Percentiles rank a stretch among this genome's conserved stretches.
These are phyloP conservation scores for Dicentrarchus labrax DNA, from an alignment of 2,113 vertebrate species.

Conservation along the genomic window DNA sequence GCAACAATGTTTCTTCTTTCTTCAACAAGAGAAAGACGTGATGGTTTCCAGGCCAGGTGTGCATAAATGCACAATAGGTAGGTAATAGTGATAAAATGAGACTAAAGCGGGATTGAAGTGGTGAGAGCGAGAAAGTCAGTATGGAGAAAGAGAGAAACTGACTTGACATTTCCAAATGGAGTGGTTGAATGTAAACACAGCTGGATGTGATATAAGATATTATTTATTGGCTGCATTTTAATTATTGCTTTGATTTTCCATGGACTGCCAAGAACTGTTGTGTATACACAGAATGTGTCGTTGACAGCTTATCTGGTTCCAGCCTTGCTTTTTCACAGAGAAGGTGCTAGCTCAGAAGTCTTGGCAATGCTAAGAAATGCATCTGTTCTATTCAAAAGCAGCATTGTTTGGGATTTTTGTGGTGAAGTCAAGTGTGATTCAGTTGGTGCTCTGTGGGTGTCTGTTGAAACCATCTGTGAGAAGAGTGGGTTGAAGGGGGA, in stretches of 20 bases:
- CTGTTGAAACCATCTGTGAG: slow-evolving; percentile 12
- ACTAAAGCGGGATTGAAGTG: slow-evolving; percentile 30
- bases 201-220: slow-evolving; percentile 74
- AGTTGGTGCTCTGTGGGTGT: slow-evolving; percentile 4
- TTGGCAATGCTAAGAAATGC: slow-evolving; percentile 31
- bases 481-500: not conserved
- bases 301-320: slow-evolving; percentile 63
- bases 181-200: slow-evolving; percentile 77
- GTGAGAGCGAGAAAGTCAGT: slow-evolving; percentile 25
- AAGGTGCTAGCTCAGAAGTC: slow-evolving; percentile 42
- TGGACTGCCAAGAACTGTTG: slow-evolving; percentile 69
- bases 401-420: slow-evolving; percentile 52
- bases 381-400: slow-evolving; percentile 49
- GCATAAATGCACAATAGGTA: slow-evolving; percentile 7
- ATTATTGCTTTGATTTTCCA: slow-evolving; percentile 78
- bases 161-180: slow-evolving; percentile 62
- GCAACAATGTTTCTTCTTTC: slow-evolving; percentile 44
- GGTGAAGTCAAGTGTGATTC: slow-evolving; percentile 32
- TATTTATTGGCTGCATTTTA: slow-evolving; percentile 76
- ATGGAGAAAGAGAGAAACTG: slow-evolving; percentile 10
- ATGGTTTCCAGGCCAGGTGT: slow-evolving; percentile 28
- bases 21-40: not conserved
- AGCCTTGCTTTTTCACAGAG: slow-evolving; percentile 6
- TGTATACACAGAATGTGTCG: slow-evolving; percentile 73
- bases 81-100: slow-evolving; percentile 14